These are phyloP conservation scores for Trogon surrucura DNA, from an alignment of 2,113 vertebrate genomes.

Conservation along the genomic window DNA sequence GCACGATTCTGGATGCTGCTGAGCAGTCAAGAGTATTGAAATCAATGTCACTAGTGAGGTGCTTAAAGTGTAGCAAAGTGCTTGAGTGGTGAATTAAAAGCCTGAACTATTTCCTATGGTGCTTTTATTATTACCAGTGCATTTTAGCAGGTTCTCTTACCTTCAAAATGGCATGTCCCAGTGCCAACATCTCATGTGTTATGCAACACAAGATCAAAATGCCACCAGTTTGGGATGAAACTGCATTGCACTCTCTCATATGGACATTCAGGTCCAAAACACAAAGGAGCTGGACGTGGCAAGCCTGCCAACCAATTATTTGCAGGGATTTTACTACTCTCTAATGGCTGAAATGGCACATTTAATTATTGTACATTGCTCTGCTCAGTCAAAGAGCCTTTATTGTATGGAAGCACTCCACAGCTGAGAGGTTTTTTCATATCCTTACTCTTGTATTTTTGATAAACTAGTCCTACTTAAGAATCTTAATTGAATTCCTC, in stretches of 20 bases:
- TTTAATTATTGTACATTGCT: conserved; percentile 46
- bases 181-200: neutral
- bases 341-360: conserved; percentile 22
- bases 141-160: neutral
- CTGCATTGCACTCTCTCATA: neutral
- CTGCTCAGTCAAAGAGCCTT: conserved; percentile 16
- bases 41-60: neutral
- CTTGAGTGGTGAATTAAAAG: neutral
- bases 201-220: neutral
- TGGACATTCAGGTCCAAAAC: neutral
- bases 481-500: conserved; percentile 50
- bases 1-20: neutral
- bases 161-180: neutral
- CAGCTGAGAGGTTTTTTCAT: conserved; percentile 38
- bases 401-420: neutral
- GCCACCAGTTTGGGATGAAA: neutral
- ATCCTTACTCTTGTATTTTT: conserved; percentile 61
- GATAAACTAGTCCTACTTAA: conserved; percentile 37
- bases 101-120: neutral
- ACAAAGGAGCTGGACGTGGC: neutral
- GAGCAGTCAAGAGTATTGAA: neutral
- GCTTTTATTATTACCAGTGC: neutral
- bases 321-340: neutral
- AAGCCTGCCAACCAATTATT: conserved; percentile 1
- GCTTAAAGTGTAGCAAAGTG: neutral